Percentiles rank a stretch among this genome's conserved stretches.
phyloP scores from a whole-genome alignment of 2,888 invertebrate species.

The Chorisops tibialis region DNA sequence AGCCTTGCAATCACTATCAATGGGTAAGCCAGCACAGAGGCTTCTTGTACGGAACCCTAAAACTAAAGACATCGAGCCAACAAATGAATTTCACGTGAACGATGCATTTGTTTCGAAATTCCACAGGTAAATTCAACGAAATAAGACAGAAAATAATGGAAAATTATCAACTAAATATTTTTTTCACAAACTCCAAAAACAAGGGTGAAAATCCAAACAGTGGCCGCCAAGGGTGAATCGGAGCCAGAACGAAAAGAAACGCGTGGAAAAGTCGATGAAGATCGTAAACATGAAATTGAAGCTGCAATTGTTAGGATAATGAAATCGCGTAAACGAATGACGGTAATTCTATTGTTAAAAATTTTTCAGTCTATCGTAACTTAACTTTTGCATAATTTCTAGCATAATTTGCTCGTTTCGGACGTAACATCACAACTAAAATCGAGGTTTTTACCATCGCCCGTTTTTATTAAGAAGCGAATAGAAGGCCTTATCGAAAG shows the following conservation, averaged over 20 bases:
- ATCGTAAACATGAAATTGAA: conserved; percentile 98
- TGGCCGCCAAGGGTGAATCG: conserved; percentile 93
- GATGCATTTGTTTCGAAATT: conserved; percentile 97
- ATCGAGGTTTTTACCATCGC: conserved; percentile 95
- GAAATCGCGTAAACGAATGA: conserved; percentile 95
- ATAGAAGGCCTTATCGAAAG: conserved; percentile 99
- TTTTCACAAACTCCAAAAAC: conserved; percentile 19
- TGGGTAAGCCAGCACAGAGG: conserved; percentile 96
- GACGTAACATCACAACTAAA: conserved; percentile 98
- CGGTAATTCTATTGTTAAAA: conserved; percentile 55
- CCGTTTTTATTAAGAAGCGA: conserved; percentile 97
- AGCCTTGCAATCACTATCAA: conserved; percentile 94
- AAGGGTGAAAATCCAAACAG: conserved; percentile 90
- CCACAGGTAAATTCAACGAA: conserved; percentile 62
- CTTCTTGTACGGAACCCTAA: conserved; percentile 91
- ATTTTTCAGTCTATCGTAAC: not conserved
- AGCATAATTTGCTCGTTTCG: conserved; percentile 91
- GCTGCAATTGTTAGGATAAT: conserved; percentile 96
- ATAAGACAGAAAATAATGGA: not conserved
- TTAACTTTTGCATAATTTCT: conserved; percentile 36
- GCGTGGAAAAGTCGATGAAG: conserved; percentile 96
- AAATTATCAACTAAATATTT: not conserved
- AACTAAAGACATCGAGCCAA: conserved; percentile 94
- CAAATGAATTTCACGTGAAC: conserved; percentile 91
- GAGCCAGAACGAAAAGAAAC: conserved; percentile 99